Evolutionary conservation across 2,888 invertebrate genomes (phyloP).

Genomic region (Ryuthela nishihirai): DNA sequence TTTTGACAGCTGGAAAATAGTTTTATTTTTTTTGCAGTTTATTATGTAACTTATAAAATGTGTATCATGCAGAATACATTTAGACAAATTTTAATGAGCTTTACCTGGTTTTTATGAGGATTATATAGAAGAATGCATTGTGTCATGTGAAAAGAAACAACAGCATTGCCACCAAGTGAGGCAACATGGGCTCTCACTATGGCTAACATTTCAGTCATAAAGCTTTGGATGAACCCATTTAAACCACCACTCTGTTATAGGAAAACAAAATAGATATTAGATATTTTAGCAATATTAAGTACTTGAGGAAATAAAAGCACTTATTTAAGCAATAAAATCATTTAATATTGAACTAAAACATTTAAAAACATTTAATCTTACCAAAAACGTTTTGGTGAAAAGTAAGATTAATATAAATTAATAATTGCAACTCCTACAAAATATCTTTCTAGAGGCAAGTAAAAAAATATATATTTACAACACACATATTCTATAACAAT

Average conservation of each 20-base stretch:
- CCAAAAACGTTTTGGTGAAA: too few relatives aligned
- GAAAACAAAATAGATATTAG: not conserved
- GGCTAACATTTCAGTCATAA: slow-evolving; percentile 87
- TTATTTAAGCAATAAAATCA: too few relatives aligned
- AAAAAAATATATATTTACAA: too few relatives aligned
- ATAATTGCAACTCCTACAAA: too few relatives aligned
- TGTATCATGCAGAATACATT: not conserved
- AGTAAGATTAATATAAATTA: too few relatives aligned
- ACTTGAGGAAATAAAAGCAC: too few relatives aligned
- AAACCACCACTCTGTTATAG: slow-evolving; percentile 72
- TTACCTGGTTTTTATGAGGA: slow-evolving; percentile 93
- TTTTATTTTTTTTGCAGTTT: slow-evolving; percentile 5
- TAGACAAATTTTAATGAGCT: slow-evolving; percentile 27
- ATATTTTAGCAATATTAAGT: too few relatives aligned
- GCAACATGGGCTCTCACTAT: slow-evolving; percentile 90
- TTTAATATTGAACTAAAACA: too few relatives aligned
- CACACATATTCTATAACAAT: too few relatives aligned
- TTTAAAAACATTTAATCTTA: too few relatives aligned
- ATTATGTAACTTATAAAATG: slow-evolving; percentile 3
- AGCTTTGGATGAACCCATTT: slow-evolving; percentile 90
- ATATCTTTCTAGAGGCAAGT: too few relatives aligned
- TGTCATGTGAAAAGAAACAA: slow-evolving; percentile 89
- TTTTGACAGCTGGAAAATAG: not conserved
- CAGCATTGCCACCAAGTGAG: slow-evolving; percentile 89
- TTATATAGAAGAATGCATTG: slow-evolving; percentile 87